Percentiles rank a stretch among this genome's conserved stretches.
Evolutionary conservation across 2,113 vertebrate genomes (phyloP).

Genomic region (Marmota flaviventris): DNA sequence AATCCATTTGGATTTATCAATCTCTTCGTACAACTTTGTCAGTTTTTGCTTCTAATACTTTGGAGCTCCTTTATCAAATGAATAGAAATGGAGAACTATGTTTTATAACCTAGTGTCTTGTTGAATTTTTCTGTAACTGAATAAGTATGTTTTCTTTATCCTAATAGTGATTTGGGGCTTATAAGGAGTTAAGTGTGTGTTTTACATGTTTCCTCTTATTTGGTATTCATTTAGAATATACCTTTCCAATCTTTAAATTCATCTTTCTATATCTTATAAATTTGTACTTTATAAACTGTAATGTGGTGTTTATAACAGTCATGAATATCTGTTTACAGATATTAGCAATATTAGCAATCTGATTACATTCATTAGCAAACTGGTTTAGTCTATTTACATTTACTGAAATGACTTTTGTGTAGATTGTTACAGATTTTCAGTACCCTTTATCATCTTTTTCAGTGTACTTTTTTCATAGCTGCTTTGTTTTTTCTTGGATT

Average conservation of each 20-base stretch:
- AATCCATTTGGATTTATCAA: background rate
- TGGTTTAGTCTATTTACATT: background rate
- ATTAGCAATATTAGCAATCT: background rate
- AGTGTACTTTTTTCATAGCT: background rate
- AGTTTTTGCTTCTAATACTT: background rate
- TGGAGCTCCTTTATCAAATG: background rate
- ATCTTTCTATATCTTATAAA: background rate
- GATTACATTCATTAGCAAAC: background rate
- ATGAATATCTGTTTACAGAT: background rate
- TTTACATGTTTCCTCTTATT: background rate
- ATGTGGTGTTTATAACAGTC: background rate
- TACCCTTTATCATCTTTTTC: background rate
- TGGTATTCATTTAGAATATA: background rate
- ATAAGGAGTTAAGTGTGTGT: background rate
- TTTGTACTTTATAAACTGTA: background rate
- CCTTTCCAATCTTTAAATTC: background rate
- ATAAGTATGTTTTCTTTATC: background rate
- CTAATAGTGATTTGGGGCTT: background rate
- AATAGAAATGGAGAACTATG: background rate
- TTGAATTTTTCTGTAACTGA: background rate
- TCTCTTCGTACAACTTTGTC: background rate
- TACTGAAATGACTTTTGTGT: background rate
- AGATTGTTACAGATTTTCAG: background rate
- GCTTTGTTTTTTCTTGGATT: background rate
- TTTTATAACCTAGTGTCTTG: background rate